phyloP scores from a whole-genome alignment of 2,113 vertebrate genomes.

The Daubentonia madagascariensis region DNA sequence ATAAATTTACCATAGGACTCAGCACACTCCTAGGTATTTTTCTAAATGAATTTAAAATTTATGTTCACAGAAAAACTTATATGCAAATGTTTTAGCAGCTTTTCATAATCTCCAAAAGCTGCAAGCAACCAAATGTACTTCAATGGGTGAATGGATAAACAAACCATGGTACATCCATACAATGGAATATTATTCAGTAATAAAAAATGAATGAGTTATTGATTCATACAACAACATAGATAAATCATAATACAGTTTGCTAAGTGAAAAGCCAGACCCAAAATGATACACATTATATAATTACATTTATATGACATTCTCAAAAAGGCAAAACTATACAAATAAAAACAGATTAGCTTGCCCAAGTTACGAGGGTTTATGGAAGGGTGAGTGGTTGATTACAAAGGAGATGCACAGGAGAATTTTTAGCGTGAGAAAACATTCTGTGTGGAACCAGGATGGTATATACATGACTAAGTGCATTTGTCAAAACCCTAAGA shows the following conservation, averaged over 20 bases:
- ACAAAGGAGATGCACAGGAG: background rate
- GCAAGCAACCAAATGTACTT: background rate
- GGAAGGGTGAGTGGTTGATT: background rate
- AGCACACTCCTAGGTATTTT: background rate
- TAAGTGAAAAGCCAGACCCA: background rate
- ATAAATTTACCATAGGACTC: background rate
- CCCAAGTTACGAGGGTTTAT: background rate
- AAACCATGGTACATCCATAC: background rate
- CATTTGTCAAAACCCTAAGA: background rate
- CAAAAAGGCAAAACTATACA: background rate
- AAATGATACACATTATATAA: background rate
- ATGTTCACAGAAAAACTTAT: background rate
- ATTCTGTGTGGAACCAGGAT: background rate
- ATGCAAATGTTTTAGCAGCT: background rate
- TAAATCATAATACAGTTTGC: background rate
- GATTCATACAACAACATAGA: background rate
- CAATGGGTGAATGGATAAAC: background rate
- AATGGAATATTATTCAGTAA: background rate
- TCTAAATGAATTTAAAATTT: background rate
- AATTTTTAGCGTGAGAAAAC: background rate
- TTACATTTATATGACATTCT: background rate
- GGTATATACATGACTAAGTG: background rate
- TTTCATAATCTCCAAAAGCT: background rate
- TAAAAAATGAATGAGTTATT: background rate
- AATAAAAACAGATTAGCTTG: background rate